Conservation (phyloP, 2,888 invertebrate genomes). For the Phrixothrix hirtus region DNA sequence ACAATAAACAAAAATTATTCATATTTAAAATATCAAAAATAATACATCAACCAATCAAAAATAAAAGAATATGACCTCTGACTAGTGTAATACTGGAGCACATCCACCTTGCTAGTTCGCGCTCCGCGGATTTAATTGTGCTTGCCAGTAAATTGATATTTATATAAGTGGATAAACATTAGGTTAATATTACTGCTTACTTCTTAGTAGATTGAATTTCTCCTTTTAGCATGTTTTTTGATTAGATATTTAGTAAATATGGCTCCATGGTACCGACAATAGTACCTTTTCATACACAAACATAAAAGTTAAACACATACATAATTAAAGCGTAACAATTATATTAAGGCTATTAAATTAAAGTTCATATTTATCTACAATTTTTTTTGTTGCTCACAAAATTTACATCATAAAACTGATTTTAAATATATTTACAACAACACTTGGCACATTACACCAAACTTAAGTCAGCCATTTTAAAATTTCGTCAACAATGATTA, state of each 20-base stretch:
- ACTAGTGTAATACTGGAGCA: conserved; percentile 19
- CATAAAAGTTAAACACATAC: conserved; percentile 22
- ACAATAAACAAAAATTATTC: conserved; percentile 6
- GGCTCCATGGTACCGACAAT: conserved; percentile 60
- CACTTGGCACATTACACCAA: conserved; percentile 63
- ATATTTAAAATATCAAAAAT: conserved; percentile 16
- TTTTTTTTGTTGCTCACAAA: conserved; percentile 7
- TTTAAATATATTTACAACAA: conserved; percentile 48
- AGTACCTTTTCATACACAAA: conserved; percentile 30
- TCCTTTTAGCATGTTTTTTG: conserved; percentile 31
- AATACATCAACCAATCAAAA: conserved; percentile 14
- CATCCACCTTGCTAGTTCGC: conserved; percentile 9
- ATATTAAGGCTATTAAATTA: conserved; percentile 5
- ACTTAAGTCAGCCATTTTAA: conserved; percentile 71
- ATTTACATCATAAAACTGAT: not conserved
- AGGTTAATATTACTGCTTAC: conserved; percentile 40
- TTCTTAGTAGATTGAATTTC: conserved; percentile 45
- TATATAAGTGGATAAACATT: not conserved
- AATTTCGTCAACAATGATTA: conserved; percentile 65
- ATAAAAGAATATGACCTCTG: conserved; percentile 29
- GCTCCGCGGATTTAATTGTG: conserved; percentile 9
- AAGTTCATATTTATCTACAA: conserved; percentile 4
- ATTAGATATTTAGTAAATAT: conserved; percentile 62
- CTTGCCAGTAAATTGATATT: not conserved
- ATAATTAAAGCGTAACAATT: conserved; percentile 14